phyloP scores from a whole-genome alignment of 2,797 vertebrate genomes.

The Arrhamphus sclerolepis region DNA sequence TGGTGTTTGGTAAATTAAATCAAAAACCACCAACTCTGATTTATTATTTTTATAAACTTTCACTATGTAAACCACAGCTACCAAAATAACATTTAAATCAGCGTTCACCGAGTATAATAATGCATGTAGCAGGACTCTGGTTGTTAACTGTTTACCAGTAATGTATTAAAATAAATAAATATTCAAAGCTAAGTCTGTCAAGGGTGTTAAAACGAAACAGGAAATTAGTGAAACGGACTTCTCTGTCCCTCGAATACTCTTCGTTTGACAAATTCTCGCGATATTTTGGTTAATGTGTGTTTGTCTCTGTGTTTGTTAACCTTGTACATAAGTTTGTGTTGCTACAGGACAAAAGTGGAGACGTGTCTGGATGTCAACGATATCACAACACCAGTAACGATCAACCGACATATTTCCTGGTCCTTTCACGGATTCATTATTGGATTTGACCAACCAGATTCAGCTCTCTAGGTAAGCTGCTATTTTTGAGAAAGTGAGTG shows the following conservation, averaged over 20 bases:
- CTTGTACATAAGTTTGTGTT: too few relatives aligned
- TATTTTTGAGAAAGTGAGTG: neutral
- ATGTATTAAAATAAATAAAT: too few relatives aligned
- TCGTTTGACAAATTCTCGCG: slow-evolving; percentile 35
- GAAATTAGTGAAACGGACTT: too few relatives aligned
- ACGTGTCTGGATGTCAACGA: too few relatives aligned
- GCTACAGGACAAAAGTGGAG: too few relatives aligned
- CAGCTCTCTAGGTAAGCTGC: slow-evolving; percentile 1
- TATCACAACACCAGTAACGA: neutral
- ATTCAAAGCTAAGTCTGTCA: too few relatives aligned
- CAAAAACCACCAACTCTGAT: neutral
- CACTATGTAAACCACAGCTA: neutral
- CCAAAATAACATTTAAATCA: too few relatives aligned
- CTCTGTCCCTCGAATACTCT: too few relatives aligned
- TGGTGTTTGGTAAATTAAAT: neutral
- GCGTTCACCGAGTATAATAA: too few relatives aligned
- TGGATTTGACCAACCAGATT: slow-evolving; percentile 2
- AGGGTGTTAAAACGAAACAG: too few relatives aligned
- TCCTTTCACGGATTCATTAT: neutral
- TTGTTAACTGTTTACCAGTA: too few relatives aligned
- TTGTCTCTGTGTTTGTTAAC: accelerated
- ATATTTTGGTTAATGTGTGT: neutral
- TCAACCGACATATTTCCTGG: neutral
- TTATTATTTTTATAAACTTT: neutral
- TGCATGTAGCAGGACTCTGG: too few relatives aligned